These are phyloP conservation scores for Gymnarchus niloticus DNA, from an alignment of 2,113 vertebrate species.

Conservation along the genomic window DNA sequence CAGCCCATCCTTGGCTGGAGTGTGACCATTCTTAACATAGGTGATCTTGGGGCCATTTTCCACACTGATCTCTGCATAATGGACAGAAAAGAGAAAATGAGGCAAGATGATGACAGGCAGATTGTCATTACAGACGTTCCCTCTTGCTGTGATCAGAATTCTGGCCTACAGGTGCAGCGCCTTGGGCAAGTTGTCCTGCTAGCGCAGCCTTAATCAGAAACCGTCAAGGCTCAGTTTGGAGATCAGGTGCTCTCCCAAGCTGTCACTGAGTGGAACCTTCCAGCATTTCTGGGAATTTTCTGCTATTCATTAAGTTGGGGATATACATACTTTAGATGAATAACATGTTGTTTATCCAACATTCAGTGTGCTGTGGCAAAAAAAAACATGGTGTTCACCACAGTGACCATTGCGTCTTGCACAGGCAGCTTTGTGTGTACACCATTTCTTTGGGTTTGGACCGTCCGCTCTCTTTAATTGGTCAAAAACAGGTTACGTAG, in stretches of 20 bases:
- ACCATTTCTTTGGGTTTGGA: too few species aligned
- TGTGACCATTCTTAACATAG: constrained; percentile 80
- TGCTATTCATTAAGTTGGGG: too few species aligned
- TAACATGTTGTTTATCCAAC: too few species aligned
- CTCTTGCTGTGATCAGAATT: not conserved
- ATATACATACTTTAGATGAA: too few species aligned
- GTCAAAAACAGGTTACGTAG: too few species aligned
- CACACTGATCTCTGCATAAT: constrained; percentile 64
- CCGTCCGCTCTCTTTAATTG: too few species aligned
- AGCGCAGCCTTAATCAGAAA: not conserved
- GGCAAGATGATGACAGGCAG: not conserved
- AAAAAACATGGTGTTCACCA: too few species aligned
- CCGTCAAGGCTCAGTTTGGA: not conserved
- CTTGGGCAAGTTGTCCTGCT: not conserved
- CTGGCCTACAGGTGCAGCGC: not conserved
- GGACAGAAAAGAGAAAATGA: not conserved
- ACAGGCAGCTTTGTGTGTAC: too few species aligned
- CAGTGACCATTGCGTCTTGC: too few species aligned
- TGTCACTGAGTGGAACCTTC: not conserved
- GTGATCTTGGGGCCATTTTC: constrained; percentile 57
- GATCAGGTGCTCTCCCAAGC: not conserved
- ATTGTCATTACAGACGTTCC: not conserved
- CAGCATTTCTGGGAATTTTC: not conserved
- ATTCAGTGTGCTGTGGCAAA: too few species aligned
- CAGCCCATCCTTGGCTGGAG: constrained; percentile 49